These are phyloP conservation scores for Melanchra persicariae DNA, from an alignment of 2,888 invertebrate species.

Conservation along the genomic window DNA sequence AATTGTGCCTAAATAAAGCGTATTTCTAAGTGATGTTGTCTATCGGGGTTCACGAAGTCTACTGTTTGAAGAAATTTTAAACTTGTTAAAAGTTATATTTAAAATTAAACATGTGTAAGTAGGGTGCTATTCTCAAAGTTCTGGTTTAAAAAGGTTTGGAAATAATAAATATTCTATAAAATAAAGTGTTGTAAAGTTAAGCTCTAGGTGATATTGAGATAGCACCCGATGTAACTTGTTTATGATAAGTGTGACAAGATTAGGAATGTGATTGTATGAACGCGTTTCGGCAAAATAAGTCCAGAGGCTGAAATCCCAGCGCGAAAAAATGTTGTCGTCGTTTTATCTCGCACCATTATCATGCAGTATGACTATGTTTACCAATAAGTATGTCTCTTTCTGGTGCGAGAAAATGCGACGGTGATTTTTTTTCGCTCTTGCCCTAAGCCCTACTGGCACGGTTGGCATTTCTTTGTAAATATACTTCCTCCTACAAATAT, in stretches of 20 bases:
- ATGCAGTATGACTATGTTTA: neutral
- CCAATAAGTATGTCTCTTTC: neutral
- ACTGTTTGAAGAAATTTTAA: slow-evolving; percentile 61
- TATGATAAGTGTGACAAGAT: slow-evolving; percentile 60
- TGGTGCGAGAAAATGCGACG: neutral
- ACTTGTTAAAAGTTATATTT: slow-evolving; percentile 60
- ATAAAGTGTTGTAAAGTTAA: slow-evolving; percentile 34
- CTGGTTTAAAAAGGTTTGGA: slow-evolving; percentile 38
- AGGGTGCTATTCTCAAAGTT: slow-evolving; percentile 64
- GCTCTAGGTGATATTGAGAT: slow-evolving; percentile 43
- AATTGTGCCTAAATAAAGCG: slow-evolving; percentile 88
- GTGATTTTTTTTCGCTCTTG: neutral
- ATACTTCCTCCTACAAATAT: slow-evolving; percentile 12
- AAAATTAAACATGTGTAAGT: slow-evolving; percentile 56
- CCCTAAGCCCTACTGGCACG: neutral
- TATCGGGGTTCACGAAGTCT: slow-evolving; percentile 66
- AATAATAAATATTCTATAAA: slow-evolving; percentile 44
- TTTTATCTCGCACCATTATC: neutral
- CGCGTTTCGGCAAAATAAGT: slow-evolving; percentile 14
- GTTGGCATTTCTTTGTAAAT: slow-evolving; percentile 49
- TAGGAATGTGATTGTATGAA: slow-evolving; percentile 63
- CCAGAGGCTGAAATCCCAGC: neutral
- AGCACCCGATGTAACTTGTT: slow-evolving; percentile 59
- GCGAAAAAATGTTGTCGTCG: neutral
- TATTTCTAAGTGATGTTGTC: slow-evolving; percentile 74